Base-by-base conservation (phyloP, 2,888 invertebrate species). In the Mimachlamys varia region DNA sequence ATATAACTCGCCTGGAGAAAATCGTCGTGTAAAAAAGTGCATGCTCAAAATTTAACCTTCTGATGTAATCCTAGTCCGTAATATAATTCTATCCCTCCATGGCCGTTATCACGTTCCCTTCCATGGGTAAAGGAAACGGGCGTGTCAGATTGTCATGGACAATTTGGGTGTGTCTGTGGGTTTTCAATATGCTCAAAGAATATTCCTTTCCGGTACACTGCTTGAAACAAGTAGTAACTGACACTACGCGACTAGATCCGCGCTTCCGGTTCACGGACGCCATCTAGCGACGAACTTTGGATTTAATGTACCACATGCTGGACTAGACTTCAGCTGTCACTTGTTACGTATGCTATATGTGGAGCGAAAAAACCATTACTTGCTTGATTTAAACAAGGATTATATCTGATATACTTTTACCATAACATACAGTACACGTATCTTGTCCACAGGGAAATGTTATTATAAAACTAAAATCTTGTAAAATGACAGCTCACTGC, bases 271-370 rank as follows among this genome's bases (percentile, higher is more conserved):
- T 76, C 12, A 33, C 27, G 33, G 22, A 10, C 12, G 22, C 19
- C 27, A 33, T 33, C 27, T 76, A 19, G 76, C 33, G 27, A 33
- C 76, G 33, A 76, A 76, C 76, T 27, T 2, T 27, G 27, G 76
- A 33, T 33, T 44, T 44, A 76, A 76, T 76, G 76, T 76, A 33
- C 76, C 76, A 76, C 76, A 27, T 22, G 76, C 76, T 76, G 76
- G 44, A 44, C 44, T 44, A 44, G 44, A 44, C 44, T 44, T 44
- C 62, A 62, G 19, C 17, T 62, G 62, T 62, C 62, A n/a, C 0
- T 62, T n/a, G 7, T 17, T 62, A 53, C 62, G 19, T 62, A n/a
- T n/a, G n/a, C n/a, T n/a, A n/a, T 17, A 7, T 62, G 7, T 17
- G 62, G n/a, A 7, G 22, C 62, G 62, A 22, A 22, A 22, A n/a